phyloP scores from a whole-genome alignment of 2,797 vertebrate genomes.

The Merluccius polli region DNA sequence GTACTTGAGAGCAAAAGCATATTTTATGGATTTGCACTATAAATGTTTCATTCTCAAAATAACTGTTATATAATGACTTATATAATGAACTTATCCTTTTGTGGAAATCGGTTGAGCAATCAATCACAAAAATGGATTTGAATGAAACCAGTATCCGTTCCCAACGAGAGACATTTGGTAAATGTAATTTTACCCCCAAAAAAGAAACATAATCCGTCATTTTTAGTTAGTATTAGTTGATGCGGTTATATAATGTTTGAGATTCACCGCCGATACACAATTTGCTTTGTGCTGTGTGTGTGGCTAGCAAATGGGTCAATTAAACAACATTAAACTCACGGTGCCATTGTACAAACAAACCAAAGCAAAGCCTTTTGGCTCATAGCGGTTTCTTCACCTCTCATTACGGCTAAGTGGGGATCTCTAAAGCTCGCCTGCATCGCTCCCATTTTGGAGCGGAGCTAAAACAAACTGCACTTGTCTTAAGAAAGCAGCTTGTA shows the following conservation, averaged over 20 bases:
- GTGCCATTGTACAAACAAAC: conserved; percentile 39
- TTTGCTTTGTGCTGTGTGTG: conserved; percentile 31
- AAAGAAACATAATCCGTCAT: conserved; percentile 20
- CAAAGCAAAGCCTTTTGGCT: too few species aligned
- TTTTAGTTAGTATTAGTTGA: conserved; percentile 6
- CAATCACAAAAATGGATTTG: not conserved
- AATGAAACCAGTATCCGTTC: conserved; percentile 14
- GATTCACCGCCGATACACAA: conserved; percentile 28
- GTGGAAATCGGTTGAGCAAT: not conserved
- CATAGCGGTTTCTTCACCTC: too few species aligned
- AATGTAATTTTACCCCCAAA: conserved; percentile 8
- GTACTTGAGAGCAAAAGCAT: conserved; percentile 39
- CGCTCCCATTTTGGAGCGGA: too few species aligned
- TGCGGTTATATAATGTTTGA: conserved; percentile 9
- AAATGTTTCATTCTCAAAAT: conserved; percentile 16
- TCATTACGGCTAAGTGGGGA: too few species aligned
- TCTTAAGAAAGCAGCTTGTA: too few species aligned
- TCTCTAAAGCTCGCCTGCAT: too few species aligned
- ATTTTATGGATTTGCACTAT: conserved; percentile 22
- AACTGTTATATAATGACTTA: too few species aligned
- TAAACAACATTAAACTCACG: too few species aligned
- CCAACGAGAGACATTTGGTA: conserved; percentile 12
- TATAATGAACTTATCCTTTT: conserved; percentile 17
- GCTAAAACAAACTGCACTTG: too few species aligned
- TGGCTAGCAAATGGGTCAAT: too few species aligned